Base-by-base conservation (phyloP, 2,797 vertebrate genomes). In the Neosilurus hyrtlii region DNA sequence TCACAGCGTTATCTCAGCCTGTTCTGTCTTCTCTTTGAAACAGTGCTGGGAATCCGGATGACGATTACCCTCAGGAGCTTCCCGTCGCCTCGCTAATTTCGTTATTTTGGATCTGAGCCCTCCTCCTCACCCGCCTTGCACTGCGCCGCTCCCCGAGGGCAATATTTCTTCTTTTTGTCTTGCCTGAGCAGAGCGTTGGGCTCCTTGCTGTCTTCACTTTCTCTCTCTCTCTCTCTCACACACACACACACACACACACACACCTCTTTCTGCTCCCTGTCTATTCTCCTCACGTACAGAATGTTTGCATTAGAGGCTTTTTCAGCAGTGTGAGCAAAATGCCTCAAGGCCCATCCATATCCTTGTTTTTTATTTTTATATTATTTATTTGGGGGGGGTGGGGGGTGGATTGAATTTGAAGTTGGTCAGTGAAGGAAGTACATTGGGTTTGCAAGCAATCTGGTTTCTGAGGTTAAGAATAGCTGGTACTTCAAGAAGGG, bases 141-240 rank as follows among this genome's bases (percentile, higher is more conserved):
- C 62, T 59, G 85, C 74, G 66, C 37, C 26, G 70, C 82, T 86
- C 89, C 86, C 87, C 35, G 59, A 85, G 87, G 87, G 85, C 84
- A 70, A 88, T 90, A 89, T 88, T 88, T 89, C 87, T 89, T 89
- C 76, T 89, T 88, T 87, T 89, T 72, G 83, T 85, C 84, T 87
- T 87, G 85, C 85, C 84, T 72, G 85, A 88, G 80, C 80, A 86
- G 85, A 75, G 79, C 83, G 63, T 74, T 20, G 26, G 79, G 79
- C 79, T 82, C 54, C 54, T 80, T 75, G 37, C 77, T 63, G 73
- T 51, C 82, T 67, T 68, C 82, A 6, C 74, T 62, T 12, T 71
- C 63, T 72, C 30, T 62, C 71, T 61, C 76, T 30, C 72, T 18
- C 73, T 24, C 52, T 10, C 52, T 10, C 80, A 9, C 67, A 18